Evolutionary conservation across 35 echinoderm and acorn worm genomes (phyloP).

Genomic region (Heliocidaris erythrogramma): DNA sequence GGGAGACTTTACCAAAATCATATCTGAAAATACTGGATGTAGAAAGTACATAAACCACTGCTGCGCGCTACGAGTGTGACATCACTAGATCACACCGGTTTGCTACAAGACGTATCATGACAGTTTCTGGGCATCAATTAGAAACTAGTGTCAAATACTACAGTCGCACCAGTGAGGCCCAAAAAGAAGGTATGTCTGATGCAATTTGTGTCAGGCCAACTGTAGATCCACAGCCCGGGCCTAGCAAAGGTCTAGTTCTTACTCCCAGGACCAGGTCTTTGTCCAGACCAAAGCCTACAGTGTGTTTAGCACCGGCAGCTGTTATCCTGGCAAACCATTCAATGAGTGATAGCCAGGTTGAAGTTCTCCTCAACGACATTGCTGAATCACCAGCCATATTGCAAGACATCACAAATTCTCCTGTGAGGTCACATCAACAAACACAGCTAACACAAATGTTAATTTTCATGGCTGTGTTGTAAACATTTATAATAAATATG

Average conservation of each 20-base stretch:
- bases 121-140: slow-evolving; percentile 54
- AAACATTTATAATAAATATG: slow-evolving; percentile 35
- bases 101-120: slow-evolving; percentile 52
- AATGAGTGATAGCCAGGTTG: neutral
- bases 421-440: slow-evolving; percentile 23
- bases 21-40: slow-evolving; percentile 36
- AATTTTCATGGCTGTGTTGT: slow-evolving; percentile 38
- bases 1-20: slow-evolving; percentile 40
- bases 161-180: slow-evolving; percentile 34
- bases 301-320: neutral
- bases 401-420: slow-evolving; percentile 44
- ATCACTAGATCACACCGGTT: slow-evolving; percentile 43
- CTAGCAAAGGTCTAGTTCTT: neutral
- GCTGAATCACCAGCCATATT: neutral
- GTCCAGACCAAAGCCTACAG: neutral
- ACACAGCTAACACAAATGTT: slow-evolving; percentile 42
- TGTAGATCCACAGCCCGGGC: slow-evolving; percentile 45
- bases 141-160: slow-evolving; percentile 55
- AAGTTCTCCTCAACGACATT: neutral
- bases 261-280: neutral
- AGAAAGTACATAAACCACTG: slow-evolving; percentile 41
- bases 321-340: neutral
- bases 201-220: slow-evolving; percentile 36
- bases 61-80: slow-evolving; percentile 46
- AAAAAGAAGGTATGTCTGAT: slow-evolving; percentile 58